phyloP scores from a whole-genome alignment of 2,797 vertebrate species.

The Sus cebifrons region DNA sequence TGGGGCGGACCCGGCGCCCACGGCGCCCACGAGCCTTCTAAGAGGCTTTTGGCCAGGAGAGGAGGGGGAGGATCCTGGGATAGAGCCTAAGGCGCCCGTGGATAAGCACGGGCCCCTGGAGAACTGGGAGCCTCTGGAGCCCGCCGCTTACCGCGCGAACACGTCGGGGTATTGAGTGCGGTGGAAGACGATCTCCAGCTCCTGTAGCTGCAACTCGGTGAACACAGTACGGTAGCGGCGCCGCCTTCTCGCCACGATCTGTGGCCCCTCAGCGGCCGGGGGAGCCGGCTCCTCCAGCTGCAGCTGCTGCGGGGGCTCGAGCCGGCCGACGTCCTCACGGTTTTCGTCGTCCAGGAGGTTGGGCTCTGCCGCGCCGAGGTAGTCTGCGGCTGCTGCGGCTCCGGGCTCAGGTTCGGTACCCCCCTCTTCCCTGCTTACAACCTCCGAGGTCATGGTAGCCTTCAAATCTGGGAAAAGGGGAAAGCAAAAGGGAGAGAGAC shows the following conservation, averaged over 20 bases:
- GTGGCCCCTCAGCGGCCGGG: not conserved
- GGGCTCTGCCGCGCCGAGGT: fast-evolving
- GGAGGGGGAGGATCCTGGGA: not conserved
- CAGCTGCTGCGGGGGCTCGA: not conserved
- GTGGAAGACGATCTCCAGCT: slow-evolving; percentile 89
- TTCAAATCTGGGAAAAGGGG: not conserved
- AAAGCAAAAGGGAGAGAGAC: not conserved
- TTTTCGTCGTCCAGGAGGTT: not conserved
- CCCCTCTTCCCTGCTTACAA: fast-evolving
- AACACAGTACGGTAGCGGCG: slow-evolving; percentile 88
- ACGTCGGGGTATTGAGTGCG: slow-evolving; percentile 89
- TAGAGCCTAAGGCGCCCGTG: not conserved
- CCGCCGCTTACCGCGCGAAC: slow-evolving; percentile 86
- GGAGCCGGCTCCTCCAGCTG: not conserved
- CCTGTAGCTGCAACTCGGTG: slow-evolving; percentile 88
- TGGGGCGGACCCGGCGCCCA: not conserved
- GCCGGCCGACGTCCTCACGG: fast-evolving
- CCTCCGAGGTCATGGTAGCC: not conserved
- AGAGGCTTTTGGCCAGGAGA: not conserved
- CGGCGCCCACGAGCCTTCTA: not conserved
- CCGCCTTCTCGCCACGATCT: slow-evolving; percentile 75
- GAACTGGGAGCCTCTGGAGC: not conserved
- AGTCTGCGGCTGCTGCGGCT: not conserved
- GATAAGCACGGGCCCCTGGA: not conserved
- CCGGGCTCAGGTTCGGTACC: fast-evolving